Base-by-base conservation (phyloP, 1,140 invertebrate species). In the Heliconius himera region DNA sequence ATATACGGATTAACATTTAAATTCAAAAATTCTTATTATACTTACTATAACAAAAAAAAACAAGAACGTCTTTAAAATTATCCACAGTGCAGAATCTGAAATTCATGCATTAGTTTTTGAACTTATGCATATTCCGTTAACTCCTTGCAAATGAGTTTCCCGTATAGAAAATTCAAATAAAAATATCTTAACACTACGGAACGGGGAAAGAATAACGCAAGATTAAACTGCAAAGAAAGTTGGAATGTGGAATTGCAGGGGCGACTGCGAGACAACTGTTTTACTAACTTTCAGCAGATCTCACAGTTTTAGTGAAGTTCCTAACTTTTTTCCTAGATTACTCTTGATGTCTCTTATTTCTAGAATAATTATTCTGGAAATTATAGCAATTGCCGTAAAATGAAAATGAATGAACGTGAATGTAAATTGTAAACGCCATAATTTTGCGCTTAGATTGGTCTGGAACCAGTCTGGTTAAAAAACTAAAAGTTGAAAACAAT, bases 231-330 rank as follows among this genome's bases (percentile, higher is more conserved):
- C 56, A 66, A 49, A 60, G 33, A 56, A 70, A 76, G 60, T 76
- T 70, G 36, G 74, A 41, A 66, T 76, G 74, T 70, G 38, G 60
- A 76, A 70, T 60, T 70, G 56, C 33, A 70, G 60, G 54, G 38
- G 49, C 26, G 56, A 75, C 74, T 76, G 54, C 74, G 49, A 76
- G 74, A 76, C 60, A 76, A 76, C 74, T 76, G 74, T 70, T 76
- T 76, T 76, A 76, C 60, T 70, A 76, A 76, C 36, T 76, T 76
- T 49, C 38, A 8, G 18, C 16, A 76, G 56, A 76, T 76, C 56
- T 46, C 38, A 8, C 16, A 76, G 36, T 76, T 70, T 70, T 76
- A 76, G 74, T 70, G 60, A 70, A 76, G 36, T 76, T 76, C 51
- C 9, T 70, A 76, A 70, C 22, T 76, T 76, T 70, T 76, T 76